Conservation (phyloP, 2,113 vertebrate genomes). For the Ramphastos sulfuratus region DNA sequence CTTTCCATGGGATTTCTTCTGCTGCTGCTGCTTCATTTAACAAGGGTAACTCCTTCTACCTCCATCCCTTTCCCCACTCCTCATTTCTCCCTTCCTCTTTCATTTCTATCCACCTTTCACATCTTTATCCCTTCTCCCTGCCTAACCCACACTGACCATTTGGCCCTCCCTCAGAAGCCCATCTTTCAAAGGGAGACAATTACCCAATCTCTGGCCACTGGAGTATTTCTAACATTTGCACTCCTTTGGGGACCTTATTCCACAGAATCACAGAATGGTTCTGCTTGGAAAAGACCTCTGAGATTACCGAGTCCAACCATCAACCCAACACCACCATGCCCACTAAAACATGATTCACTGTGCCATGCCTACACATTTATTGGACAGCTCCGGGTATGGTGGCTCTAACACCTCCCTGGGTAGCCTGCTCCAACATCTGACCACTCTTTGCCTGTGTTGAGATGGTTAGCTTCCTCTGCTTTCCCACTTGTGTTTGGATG, state of each 20-base stretch:
- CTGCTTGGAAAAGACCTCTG: no score
- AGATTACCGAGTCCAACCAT: no score
- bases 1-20: background rate
- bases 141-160: background rate
- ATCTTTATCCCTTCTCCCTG: background rate
- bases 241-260: background rate
- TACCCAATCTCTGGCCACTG: background rate
- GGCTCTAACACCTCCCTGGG: no score
- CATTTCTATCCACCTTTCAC: background rate
- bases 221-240: background rate
- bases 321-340: no score
- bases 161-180: background rate
- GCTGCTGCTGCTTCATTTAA: background rate
- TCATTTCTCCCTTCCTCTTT: background rate
- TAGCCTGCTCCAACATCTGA: background rate
- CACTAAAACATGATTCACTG: no score
- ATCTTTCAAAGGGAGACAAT: background rate
- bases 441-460: background rate
- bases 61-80: background rate
- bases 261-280: no score
- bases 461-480: background rate
- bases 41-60: background rate
- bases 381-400: no score
- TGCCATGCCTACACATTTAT: no score
- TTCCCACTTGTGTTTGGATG: background rate